phyloP scores from a whole-genome alignment of 2,797 vertebrate genomes.

The Tapera naevia region DNA sequence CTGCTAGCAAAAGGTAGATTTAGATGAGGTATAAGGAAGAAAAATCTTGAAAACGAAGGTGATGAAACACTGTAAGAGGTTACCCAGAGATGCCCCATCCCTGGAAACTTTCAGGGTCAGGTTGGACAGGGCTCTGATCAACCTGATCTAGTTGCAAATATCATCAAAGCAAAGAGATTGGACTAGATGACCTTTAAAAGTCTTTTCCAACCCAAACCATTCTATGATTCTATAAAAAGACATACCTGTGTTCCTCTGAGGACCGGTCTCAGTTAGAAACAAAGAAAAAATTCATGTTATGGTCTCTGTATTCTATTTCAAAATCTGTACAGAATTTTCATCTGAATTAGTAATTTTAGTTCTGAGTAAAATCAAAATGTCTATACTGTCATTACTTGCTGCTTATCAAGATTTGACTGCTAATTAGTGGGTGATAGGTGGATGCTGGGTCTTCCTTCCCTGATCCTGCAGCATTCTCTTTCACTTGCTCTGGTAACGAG shows the following conservation, averaged over 20 bases:
- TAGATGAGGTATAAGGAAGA: too few species aligned
- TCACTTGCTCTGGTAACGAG: background rate
- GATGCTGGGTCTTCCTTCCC: background rate
- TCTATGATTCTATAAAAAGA: background rate
- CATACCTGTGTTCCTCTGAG: background rate
- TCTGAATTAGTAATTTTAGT: background rate
- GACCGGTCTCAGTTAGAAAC: background rate
- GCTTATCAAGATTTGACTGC: background rate
- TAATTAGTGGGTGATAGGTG: background rate
- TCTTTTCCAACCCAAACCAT: too few species aligned
- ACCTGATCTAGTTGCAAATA: too few species aligned
- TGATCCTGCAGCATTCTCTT: background rate
- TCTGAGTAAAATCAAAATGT: background rate
- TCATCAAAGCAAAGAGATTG: too few species aligned
- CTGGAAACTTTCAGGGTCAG: too few species aligned
- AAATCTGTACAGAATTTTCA: background rate
- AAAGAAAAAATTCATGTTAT: background rate
- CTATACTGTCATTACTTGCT: background rate
- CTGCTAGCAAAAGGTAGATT: background rate
- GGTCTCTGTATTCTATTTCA: background rate
- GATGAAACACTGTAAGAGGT: too few species aligned
- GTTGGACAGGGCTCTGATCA: too few species aligned
- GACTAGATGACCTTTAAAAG: too few species aligned
- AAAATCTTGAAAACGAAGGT: too few species aligned
- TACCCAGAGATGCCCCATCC: too few species aligned